These are phyloP conservation scores for Drosophila paracracens DNA, from an alignment of 2,888 invertebrate genomes.

Conservation along the genomic window DNA sequence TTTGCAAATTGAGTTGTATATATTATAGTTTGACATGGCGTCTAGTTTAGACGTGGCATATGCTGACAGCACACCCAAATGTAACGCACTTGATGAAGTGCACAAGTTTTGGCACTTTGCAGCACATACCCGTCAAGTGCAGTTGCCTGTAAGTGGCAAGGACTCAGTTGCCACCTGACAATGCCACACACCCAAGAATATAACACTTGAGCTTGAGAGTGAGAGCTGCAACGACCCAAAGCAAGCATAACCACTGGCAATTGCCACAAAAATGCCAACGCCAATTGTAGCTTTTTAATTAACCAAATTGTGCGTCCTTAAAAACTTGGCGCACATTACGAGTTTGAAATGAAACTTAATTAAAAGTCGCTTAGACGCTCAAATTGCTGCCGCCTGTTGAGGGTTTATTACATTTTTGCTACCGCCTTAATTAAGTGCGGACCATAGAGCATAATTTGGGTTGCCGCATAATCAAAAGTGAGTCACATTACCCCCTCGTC, in stretches of 20 bases:
- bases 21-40: constrained; percentile 6
- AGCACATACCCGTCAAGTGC: constrained; percentile 42
- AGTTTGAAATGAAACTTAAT: constrained; percentile 72
- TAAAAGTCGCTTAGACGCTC: constrained; percentile 75
- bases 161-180: constrained; percentile 36
- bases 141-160: constrained; percentile 43
- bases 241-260: constrained; percentile 34
- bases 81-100: constrained; percentile 18
- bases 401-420: constrained; percentile 19
- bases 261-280: constrained; percentile 63
- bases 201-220: constrained; percentile 5
- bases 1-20: constrained; percentile 32
- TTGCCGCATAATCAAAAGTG: constrained; percentile 57
- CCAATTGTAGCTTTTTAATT: constrained; percentile 78
- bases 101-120: constrained; percentile 44
- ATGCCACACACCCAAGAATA: constrained; percentile 9
- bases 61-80: background rate
- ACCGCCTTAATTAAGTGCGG: constrained; percentile 67
- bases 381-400: constrained; percentile 51
- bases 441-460: constrained; percentile 54
- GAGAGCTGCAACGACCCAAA: constrained; percentile 13
- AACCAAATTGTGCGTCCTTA: constrained; percentile 73
- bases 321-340: constrained; percentile 52
- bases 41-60: background rate
- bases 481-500: constrained; percentile 43